A percentile compares a stretch with the other conserved stretches of the same genome.
Evolutionary conservation across 2,888 invertebrate genomes (phyloP).

Genomic region (Drosophila rubida): DNA sequence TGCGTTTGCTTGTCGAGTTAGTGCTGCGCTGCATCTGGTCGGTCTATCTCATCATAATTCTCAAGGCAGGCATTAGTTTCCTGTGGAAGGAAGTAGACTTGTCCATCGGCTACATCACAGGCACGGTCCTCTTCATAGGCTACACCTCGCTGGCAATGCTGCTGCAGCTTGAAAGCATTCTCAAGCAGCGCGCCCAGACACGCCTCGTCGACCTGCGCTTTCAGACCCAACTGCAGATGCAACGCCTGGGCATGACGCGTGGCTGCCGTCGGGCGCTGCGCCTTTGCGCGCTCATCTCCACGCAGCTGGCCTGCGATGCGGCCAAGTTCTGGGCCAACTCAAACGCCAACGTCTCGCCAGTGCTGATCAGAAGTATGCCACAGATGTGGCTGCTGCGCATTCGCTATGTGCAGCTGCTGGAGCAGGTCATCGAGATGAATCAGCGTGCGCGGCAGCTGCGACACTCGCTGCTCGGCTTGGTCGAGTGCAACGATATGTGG

Average conservation of each 20-base stretch:
- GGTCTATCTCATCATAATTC: constrained; percentile 28
- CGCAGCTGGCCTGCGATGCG: constrained; percentile 45
- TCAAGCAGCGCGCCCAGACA: constrained; percentile 29
- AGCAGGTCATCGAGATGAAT: constrained; percentile 63
- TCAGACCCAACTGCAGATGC: constrained; percentile 52
- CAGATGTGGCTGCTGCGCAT: constrained; percentile 69
- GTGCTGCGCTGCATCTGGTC: constrained; percentile 45
- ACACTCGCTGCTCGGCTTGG: constrained; percentile 49
- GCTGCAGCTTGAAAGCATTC: constrained; percentile 54
- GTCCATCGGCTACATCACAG: constrained; percentile 42
- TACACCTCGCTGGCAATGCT: constrained; percentile 38
- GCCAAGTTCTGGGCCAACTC: constrained; percentile 53
- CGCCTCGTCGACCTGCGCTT: constrained; percentile 38
- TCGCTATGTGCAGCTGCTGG: constrained; percentile 74
- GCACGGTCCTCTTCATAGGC: constrained; percentile 39
- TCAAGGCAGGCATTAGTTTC: constrained; percentile 3
- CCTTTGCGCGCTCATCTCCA: constrained; percentile 41
- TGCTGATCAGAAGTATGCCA: constrained; percentile 58
- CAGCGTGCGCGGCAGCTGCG: constrained; percentile 56
- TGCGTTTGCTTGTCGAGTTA: constrained; percentile 27
- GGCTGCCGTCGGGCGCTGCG: constrained; percentile 19
- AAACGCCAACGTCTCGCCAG: constrained; percentile 21
- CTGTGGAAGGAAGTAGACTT: fast-evolving
- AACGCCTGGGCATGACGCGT: constrained; percentile 53
- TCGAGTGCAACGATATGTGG: constrained; percentile 70